Evolutionary conservation across 1,140 invertebrate genomes (phyloP).

Genomic region (Mesaphorura yosii): DNA sequence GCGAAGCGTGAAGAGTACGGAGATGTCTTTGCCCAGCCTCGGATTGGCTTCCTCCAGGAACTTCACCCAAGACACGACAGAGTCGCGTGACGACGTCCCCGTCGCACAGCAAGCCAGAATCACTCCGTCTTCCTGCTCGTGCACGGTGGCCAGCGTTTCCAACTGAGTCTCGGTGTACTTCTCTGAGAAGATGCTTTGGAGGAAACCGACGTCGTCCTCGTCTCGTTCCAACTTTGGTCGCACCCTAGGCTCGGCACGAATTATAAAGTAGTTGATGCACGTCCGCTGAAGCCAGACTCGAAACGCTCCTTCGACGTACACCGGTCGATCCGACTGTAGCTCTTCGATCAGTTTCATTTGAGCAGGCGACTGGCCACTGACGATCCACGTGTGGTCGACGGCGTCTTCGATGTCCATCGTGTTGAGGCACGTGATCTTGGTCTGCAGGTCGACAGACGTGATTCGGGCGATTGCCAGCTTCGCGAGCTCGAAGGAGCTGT

Average conservation of each 20-base stretch:
- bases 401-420: constrained; percentile 53
- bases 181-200: constrained; percentile 33
- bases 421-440: constrained; percentile 55
- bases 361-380: constrained; percentile 67
- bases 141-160: constrained; percentile 48
- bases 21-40: constrained; percentile 49
- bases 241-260: constrained; percentile 53
- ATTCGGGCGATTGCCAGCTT: constrained; percentile 75
- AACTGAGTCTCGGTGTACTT: constrained; percentile 31
- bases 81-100: constrained; percentile 79
- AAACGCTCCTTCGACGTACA: constrained; percentile 82
- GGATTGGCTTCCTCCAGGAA: constrained; percentile 70
- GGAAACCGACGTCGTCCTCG: constrained; percentile 51
- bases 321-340: constrained; percentile 53
- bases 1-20: constrained; percentile 63
- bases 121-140: constrained; percentile 88
- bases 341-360: constrained; percentile 63
- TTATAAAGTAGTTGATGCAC: constrained; percentile 70
- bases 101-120: constrained; percentile 77
- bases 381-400: constrained; percentile 85
- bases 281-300: constrained; percentile 63
- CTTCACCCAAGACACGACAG: constrained; percentile 82
- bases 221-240: constrained; percentile 38
- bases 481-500: constrained; percentile 66
- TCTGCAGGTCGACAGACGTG: constrained; percentile 67